Evolutionary conservation across 2,888 invertebrate genomes (phyloP), one percentile per base, ranked within the genome.

Genomic region (Cybosia mesomella): DNA sequence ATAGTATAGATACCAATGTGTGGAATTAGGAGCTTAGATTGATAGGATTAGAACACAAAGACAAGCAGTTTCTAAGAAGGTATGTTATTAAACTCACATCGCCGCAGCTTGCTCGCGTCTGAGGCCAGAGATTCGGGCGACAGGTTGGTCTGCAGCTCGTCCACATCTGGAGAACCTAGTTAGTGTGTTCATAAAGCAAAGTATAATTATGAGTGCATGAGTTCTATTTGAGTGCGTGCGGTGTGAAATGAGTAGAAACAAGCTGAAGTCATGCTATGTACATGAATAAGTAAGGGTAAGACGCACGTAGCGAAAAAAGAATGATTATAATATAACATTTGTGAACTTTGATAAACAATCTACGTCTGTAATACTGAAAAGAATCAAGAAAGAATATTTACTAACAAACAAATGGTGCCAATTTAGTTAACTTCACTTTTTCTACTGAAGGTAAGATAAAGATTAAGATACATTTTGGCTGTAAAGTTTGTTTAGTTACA

Each of bases 151-250:
- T 72, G 84, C 9, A 82, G 28, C 67, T 87, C 86, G 0, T 90
- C 88, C 4, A 67, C 53, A 69, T 91, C 92, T 15, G 90, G 89
- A 8, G 86, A 78, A 81, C 91, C 92, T 92, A 89, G 71, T 71
- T 77, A 78, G 65, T 71, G 58, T 78, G 73, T 73, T 74, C 67
- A 68, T 66, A 58, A 65, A 62, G 68, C 68, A 57, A n/a, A 61
- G 73, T 77, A 63, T 34, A 54, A 34, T 53, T n/a, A n/a, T n/a
- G n/a, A n/a, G n/a, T n/a, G n/a, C n/a, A n/a, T n/a, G n/a, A n/a
- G n/a, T n/a, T n/a, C 4, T 24, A 22, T 28, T 54, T 58, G 21
- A 54, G 59, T 24, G 24, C 58, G 54, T 57, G 49, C 53, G 53
- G 39, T 5, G 58, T n/a, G 15, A 43, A 49, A 60, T 36, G n/a